Evolutionary conservation across 2,797 vertebrate species (phyloP).

Genomic region (Scyliorhinus canicula): DNA sequence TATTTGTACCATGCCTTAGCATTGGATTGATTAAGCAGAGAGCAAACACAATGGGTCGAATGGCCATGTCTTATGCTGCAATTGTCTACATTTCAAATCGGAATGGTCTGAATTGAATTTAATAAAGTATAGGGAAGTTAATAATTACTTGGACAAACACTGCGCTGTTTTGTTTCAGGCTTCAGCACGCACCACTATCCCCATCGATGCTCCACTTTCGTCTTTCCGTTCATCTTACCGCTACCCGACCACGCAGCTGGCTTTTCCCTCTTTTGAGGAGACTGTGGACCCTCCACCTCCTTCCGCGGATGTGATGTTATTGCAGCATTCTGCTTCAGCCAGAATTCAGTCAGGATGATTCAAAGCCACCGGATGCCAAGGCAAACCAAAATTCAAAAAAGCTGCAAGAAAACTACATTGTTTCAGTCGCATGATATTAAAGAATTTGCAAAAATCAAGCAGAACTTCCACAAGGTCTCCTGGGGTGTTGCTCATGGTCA

Average conservation of each 20-base stretch:
- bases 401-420: neutral
- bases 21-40: neutral
- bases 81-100: neutral
- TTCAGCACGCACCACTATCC: neutral
- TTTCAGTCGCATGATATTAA: neutral
- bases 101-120: neutral
- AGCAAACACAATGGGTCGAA: neutral
- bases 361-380: neutral
- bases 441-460: neutral
- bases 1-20: neutral
- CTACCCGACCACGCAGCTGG: neutral
- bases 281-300: constrained; percentile 24
- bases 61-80: neutral
- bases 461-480: neutral
- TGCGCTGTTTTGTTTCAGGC: constrained; percentile 19
- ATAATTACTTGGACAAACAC: neutral
- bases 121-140: neutral
- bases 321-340: neutral
- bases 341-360: neutral
- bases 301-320: neutral
- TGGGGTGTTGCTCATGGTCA: neutral
- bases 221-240: neutral
- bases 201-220: neutral
- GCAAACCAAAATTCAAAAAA: neutral
- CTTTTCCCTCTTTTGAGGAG: neutral